phyloP scores from a whole-genome alignment of 2,888 invertebrate species.

The Operophtera brumata region DNA sequence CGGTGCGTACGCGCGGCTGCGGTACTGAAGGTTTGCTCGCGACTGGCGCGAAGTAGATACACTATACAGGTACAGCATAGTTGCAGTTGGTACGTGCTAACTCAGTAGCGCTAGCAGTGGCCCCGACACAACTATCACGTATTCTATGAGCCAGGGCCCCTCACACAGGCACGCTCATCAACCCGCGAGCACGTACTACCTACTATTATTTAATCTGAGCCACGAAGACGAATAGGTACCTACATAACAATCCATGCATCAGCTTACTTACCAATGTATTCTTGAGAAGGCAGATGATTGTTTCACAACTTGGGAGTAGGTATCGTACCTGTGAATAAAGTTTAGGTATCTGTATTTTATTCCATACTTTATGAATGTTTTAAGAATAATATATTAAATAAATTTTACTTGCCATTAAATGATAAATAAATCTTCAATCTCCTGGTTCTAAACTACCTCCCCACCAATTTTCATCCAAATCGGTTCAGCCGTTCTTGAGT shows the following conservation, averaged over 20 bases:
- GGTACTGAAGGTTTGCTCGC: slow-evolving; percentile 46
- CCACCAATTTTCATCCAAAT: too few species aligned
- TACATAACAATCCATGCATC: too few species aligned
- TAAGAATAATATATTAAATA: not conserved
- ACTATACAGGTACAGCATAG: not conserved
- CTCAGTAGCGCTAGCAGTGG: not conserved
- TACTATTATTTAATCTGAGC: too few species aligned
- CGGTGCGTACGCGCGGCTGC: slow-evolving; percentile 44
- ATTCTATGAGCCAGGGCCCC: slow-evolving; percentile 1
- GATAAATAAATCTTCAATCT: not conserved
- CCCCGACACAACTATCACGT: not conserved
- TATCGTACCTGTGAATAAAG: not conserved
- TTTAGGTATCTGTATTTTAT: not conserved
- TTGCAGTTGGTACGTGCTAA: not conserved
- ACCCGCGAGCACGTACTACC: not conserved
- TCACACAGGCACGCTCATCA: not conserved
- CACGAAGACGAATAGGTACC: too few species aligned
- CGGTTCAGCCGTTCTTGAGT: too few species aligned
- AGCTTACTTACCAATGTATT: too few species aligned
- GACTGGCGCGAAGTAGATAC: slow-evolving; percentile 36
- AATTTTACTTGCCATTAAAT: not conserved
- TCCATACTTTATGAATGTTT: not conserved
- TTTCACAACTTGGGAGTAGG: not conserved
- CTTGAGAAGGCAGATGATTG: too few species aligned
- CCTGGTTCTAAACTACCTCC: too few species aligned